Evolutionary conservation across 2,888 invertebrate genomes (phyloP).

Genomic region (Apamea monoglypha): DNA sequence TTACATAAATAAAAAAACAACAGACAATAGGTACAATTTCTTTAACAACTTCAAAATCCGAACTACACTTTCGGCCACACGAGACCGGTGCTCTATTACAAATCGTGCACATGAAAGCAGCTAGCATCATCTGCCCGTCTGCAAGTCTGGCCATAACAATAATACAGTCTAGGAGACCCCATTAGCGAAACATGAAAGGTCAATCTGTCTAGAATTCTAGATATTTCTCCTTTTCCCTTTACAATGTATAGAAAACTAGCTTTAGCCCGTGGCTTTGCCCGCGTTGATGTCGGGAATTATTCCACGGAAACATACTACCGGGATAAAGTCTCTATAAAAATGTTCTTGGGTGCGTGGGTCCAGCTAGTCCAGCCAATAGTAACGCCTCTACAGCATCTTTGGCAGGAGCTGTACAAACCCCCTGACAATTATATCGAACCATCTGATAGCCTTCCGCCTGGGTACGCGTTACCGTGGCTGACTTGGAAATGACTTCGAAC

Average conservation of each 20-base stretch:
- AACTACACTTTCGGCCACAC: constrained; percentile 29
- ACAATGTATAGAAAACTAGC: neutral
- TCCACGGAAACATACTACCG: neutral
- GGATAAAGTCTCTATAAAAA: neutral
- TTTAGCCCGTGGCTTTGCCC: too few relatives aligned
- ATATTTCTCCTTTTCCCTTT: constrained; percentile 12
- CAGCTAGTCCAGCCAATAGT: neutral
- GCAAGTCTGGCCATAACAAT: constrained; percentile 61
- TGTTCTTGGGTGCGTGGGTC: neutral
- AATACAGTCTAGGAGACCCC: constrained; percentile 56
- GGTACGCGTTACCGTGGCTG: neutral
- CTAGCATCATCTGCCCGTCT: constrained; percentile 44
- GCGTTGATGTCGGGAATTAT: neutral
- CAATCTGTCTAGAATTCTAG: constrained; percentile 58
- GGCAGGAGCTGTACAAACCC: neutral
- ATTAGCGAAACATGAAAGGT: constrained; percentile 69
- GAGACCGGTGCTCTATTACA: constrained; percentile 54
- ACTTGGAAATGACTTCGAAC: neutral
- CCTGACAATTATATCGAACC: neutral
- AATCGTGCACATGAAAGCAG: constrained; percentile 54
- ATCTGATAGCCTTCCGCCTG: neutral
- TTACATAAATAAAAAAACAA: too few relatives aligned
- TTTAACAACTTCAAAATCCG: constrained; percentile 17
- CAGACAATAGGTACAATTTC: neutral
- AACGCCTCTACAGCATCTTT: neutral